phyloP scores from a whole-genome alignment of 1,140 invertebrate species.

The Ostrea denselamellosa region DNA sequence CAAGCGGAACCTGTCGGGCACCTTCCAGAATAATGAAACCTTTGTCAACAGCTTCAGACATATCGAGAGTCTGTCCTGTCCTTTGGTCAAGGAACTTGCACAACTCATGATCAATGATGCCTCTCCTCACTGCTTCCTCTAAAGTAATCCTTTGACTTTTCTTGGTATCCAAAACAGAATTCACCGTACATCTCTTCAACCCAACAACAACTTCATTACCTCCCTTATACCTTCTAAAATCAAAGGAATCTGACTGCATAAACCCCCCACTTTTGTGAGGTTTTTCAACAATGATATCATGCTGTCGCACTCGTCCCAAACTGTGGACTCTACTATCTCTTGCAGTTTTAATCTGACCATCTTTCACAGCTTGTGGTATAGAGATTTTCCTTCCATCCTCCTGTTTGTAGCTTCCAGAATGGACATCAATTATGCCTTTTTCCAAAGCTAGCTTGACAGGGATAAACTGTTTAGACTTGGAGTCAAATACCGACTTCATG shows the following conservation, averaged over 20 bases:
- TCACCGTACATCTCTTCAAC: conserved; percentile 74
- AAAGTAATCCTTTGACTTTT: conserved; percentile 89
- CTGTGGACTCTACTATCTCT: conserved; percentile 85
- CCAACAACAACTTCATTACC: conserved; percentile 39
- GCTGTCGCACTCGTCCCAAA: conserved; percentile 88
- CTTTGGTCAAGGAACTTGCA: conserved; percentile 84
- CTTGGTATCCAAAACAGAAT: conserved; percentile 88
- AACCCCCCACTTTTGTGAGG: conserved; percentile 39
- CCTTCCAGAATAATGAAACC: conserved; percentile 64
- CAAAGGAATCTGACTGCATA: conserved; percentile 38
- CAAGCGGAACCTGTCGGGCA: conserved; percentile 83
- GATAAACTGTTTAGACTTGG: conserved; percentile 83
- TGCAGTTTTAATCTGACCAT: conserved; percentile 84
- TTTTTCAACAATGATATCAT: conserved; percentile 82
- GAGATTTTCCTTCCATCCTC: conserved; percentile 85
- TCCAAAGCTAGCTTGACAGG: conserved; percentile 88
- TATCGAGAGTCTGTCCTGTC: conserved; percentile 87
- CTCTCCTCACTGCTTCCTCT: conserved; percentile 88
- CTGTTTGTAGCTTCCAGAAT: conserved; percentile 87
- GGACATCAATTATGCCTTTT: conserved; percentile 87
- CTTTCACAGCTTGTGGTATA: conserved; percentile 87
- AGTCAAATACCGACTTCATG: conserved; percentile 81
- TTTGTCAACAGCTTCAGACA: conserved; percentile 87
- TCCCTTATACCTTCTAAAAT: conserved; percentile 38
- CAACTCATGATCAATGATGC: conserved; percentile 81